These are phyloP conservation scores for Monoplex corrugatus DNA, from an alignment of 2,888 invertebrate genomes.

Conservation along the genomic window DNA sequence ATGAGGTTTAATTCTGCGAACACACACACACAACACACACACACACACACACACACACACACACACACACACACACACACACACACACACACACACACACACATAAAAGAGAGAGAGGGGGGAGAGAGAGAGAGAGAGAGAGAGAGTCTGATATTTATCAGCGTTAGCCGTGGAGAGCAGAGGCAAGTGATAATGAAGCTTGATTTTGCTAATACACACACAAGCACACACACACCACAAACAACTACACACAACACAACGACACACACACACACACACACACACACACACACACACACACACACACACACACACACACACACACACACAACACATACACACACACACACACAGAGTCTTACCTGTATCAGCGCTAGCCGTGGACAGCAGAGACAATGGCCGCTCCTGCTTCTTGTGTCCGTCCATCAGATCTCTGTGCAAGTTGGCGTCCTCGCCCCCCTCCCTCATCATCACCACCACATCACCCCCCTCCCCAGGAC, in stretches of 20 bases:
- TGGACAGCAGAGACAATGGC: slow-evolving; percentile 79
- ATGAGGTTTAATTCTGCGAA: too few relatives aligned
- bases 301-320: neutral
- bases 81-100: too few relatives aligned
- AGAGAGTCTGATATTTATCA: too few relatives aligned
- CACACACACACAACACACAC: too few relatives aligned
- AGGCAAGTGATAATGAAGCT: too few relatives aligned
- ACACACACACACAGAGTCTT: slow-evolving; percentile 32
- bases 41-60: too few relatives aligned
- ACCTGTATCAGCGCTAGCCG: slow-evolving; percentile 92
- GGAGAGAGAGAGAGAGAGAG: too few relatives aligned
- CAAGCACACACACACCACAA: too few relatives aligned
- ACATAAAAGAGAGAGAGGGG: too few relatives aligned
- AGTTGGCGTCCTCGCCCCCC: slow-evolving; percentile 46
- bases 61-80: too few relatives aligned
- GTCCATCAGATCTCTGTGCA: slow-evolving; percentile 69
- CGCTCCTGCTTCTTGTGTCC: slow-evolving; percentile 74
- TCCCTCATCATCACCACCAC: slow-evolving; percentile 21
- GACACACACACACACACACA: neutral
- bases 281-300: neutral
- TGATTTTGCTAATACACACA: too few relatives aligned
- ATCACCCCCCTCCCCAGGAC: neutral
- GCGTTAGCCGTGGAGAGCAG: too few relatives aligned
- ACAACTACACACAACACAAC: neutral
- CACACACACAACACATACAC: neutral